Conservation (phyloP, 2,113 vertebrate genomes). For the Calonectris borealis region DNA sequence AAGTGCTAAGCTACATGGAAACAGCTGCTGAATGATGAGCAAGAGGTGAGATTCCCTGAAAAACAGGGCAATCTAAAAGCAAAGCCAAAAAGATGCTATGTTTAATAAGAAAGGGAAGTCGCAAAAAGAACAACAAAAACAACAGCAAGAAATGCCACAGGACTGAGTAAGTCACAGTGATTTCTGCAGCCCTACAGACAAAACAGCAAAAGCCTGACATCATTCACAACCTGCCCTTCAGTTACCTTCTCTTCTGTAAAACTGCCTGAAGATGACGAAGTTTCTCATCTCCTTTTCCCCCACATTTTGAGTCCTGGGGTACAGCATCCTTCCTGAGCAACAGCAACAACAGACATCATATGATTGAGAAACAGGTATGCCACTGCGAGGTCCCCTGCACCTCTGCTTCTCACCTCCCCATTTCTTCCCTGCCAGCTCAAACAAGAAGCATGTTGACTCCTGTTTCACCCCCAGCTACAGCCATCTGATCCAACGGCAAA, state of each 20-base stretch:
- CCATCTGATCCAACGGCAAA: background rate
- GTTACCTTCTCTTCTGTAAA: background rate
- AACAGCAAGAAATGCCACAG: background rate
- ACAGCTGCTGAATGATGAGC: background rate
- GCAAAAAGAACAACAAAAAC: background rate
- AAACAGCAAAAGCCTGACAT: background rate
- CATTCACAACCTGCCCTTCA: background rate
- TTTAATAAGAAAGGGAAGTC: background rate
- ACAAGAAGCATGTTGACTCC: accelerated
- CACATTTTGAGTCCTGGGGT: background rate
- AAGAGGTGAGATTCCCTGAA: background rate
- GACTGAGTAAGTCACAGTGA: background rate
- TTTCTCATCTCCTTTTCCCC: background rate
- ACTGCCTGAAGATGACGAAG: background rate
- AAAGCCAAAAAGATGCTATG: background rate
- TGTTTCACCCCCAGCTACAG: background rate
- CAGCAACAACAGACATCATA: background rate
- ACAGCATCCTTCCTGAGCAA: background rate
- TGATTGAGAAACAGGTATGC: background rate
- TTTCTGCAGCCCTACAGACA: background rate
- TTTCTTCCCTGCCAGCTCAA: background rate
- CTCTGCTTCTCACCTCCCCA: background rate
- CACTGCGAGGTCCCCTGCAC: background rate
- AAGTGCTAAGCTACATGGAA: background rate
- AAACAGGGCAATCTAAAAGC: background rate